These are phyloP conservation scores for Microtus ochrogaster DNA, from an alignment of 2,113 vertebrate species.

Conservation along the genomic window DNA sequence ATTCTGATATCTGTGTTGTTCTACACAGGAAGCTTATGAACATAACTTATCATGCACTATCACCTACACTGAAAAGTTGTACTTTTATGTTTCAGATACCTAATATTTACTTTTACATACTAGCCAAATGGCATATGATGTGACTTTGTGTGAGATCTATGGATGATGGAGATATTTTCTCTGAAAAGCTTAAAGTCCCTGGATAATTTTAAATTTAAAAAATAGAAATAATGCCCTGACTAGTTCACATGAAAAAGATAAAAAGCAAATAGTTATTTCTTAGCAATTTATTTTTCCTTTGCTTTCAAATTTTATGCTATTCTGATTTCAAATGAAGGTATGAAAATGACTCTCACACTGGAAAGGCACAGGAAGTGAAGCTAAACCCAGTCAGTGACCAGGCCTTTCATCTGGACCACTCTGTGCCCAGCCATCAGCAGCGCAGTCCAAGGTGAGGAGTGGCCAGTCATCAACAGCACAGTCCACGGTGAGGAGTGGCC, in stretches of 20 bases:
- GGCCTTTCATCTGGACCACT: neutral
- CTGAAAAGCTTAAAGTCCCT: neutral
- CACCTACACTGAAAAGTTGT: neutral
- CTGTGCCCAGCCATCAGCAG: neutral
- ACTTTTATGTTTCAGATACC: neutral
- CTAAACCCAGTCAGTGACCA: neutral
- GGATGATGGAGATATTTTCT: neutral
- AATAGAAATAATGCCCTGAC: neutral
- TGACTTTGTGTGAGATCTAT: neutral
- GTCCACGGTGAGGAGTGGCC: neutral
- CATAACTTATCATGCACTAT: neutral
- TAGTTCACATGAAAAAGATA: neutral
- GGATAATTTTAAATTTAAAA: neutral
- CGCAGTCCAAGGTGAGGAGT: neutral
- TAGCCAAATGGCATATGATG: neutral
- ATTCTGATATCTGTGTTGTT: neutral
- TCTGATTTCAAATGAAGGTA: constrained; percentile 11
- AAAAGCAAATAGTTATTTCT: constrained; percentile 29
- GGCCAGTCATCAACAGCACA: neutral
- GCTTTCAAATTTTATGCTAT: constrained; percentile 8
- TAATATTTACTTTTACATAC: neutral
- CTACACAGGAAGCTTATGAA: neutral
- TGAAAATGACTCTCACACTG: neutral
- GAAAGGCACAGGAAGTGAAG: neutral
- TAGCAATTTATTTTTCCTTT: constrained; percentile 14